A percentile compares a stretch with the other conserved stretches of the same genome.
These are phyloP conservation scores for Polypterus senegalus DNA, from an alignment of 2,113 vertebrate genomes.

Conservation along the genomic window DNA sequence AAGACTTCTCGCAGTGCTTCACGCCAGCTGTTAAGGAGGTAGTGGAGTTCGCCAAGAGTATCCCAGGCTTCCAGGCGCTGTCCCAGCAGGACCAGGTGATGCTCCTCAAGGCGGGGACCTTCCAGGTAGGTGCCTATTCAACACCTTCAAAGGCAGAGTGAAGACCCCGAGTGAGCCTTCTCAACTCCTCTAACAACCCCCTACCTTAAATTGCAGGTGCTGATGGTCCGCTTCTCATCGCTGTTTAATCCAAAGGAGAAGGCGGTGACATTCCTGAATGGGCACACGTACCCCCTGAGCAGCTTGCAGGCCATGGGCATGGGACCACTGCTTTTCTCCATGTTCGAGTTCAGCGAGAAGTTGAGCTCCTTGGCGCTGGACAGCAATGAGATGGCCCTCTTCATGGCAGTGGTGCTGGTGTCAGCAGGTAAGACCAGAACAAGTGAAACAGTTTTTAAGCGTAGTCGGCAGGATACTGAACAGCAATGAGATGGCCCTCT, in stretches of 20 bases:
- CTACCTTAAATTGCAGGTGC: conserved; percentile 33
- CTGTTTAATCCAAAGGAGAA: conserved; percentile 51
- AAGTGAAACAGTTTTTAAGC: too few species aligned
- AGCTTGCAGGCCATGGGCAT: conserved; percentile 47
- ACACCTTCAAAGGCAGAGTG: too few species aligned
- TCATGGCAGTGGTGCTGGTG: conserved; percentile 62
- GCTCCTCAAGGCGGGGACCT: conserved; percentile 63
- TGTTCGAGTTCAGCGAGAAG: conserved; percentile 63
- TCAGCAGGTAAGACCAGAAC: conserved; percentile 48
- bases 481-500: conserved; percentile 61
- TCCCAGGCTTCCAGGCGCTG: conserved; percentile 58
- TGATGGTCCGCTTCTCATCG: conserved; percentile 61
- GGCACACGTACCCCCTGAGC: conserved; percentile 48
- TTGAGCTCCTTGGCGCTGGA: conserved; percentile 46
- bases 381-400: conserved; percentile 61
- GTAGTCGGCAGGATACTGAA: conserved; percentile 25
- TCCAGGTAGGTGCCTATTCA: conserved; percentile 40
- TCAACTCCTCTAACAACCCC: too few species aligned
- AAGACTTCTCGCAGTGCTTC: conserved; percentile 61
- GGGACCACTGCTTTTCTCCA: conserved; percentile 50
- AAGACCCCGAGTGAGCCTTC: too few species aligned
- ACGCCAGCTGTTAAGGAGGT: conserved; percentile 62
- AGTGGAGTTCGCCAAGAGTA: conserved; percentile 62
- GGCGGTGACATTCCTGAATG: conserved; percentile 54
- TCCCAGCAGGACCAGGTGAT: conserved; percentile 63